Percentiles rank a stretch among this genome's conserved stretches.
These are phyloP conservation scores for Trichonephila clavata DNA, from an alignment of 1,140 invertebrate genomes.

Conservation along the genomic window DNA sequence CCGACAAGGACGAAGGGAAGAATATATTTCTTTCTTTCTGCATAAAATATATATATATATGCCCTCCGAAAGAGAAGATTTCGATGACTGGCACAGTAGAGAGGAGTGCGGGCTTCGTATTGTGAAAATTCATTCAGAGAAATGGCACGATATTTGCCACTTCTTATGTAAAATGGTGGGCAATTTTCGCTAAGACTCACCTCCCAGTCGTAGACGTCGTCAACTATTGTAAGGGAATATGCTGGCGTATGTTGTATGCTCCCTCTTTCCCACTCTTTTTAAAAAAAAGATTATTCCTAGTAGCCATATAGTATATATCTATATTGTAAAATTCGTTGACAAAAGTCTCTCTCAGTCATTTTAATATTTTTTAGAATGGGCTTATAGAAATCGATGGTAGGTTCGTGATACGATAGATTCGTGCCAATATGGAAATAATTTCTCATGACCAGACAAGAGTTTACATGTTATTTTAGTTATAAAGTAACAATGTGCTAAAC, in stretches of 20 bases:
- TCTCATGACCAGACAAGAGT: too few relatives aligned
- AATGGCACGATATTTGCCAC: constrained; percentile 53
- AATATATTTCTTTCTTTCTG: constrained; percentile 7
- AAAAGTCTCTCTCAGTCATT: background rate
- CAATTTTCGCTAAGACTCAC: constrained; percentile 4
- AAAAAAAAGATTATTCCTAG: background rate
- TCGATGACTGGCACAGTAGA: constrained; percentile 6
- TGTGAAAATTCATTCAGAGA: constrained; percentile 45
- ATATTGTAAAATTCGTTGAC: background rate
- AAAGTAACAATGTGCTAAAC: too few relatives aligned
- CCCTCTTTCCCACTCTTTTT: background rate
- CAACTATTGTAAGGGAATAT: background rate
- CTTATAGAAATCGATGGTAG: background rate
- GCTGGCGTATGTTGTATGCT: background rate
- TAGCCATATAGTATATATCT: background rate
- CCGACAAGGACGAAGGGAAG: constrained; percentile 33
- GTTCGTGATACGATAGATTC: too few relatives aligned
- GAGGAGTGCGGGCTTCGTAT: constrained; percentile 15
- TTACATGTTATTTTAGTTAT: too few relatives aligned
- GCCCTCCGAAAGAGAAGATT: background rate
- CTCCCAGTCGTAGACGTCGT: background rate
- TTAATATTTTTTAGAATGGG: background rate
- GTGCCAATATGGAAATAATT: too few relatives aligned
- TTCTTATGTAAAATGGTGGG: constrained; percentile 40
- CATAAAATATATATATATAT: constrained; percentile 19